These are phyloP conservation scores for Colinus virginianus DNA, from an alignment of 2,113 vertebrate genomes.

Conservation along the genomic window DNA sequence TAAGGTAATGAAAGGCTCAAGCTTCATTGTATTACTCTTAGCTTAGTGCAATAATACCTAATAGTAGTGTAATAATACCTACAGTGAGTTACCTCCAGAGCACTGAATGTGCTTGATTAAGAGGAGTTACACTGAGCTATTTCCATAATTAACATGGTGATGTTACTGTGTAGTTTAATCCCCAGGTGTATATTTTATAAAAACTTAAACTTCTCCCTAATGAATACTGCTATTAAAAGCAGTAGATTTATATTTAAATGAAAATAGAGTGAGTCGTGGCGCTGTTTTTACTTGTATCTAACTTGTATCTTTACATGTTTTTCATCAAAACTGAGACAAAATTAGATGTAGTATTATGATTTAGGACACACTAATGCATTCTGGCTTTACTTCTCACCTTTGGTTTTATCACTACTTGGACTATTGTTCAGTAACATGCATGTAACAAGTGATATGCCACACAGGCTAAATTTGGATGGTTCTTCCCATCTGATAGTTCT, in stretches of 20 bases:
- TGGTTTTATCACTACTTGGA: background rate
- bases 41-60: no score
- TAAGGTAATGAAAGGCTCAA: conserved; percentile 2
- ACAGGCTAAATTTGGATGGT: background rate
- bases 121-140: conserved; percentile 6
- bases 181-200: conserved; percentile 24
- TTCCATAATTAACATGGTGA: conserved; percentile 9
- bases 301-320: background rate
- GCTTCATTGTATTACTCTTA: background rate
- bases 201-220: conserved; percentile 17
- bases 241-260: conserved; percentile 17
- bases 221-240: conserved; percentile 1
- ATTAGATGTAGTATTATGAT: background rate
- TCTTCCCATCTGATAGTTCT: background rate
- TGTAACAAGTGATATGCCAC: background rate
- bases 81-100: background rate
- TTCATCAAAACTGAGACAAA: conserved; percentile 6
- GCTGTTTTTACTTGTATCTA: background rate
- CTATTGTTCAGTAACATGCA: background rate
- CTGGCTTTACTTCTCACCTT: background rate
- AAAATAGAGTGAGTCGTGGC: conserved; percentile 1
- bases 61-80: background rate
- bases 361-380: background rate
- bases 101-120: background rate
- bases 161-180: background rate